Conservation (phyloP, 2,113 vertebrate species). For the Riparia riparia region DNA sequence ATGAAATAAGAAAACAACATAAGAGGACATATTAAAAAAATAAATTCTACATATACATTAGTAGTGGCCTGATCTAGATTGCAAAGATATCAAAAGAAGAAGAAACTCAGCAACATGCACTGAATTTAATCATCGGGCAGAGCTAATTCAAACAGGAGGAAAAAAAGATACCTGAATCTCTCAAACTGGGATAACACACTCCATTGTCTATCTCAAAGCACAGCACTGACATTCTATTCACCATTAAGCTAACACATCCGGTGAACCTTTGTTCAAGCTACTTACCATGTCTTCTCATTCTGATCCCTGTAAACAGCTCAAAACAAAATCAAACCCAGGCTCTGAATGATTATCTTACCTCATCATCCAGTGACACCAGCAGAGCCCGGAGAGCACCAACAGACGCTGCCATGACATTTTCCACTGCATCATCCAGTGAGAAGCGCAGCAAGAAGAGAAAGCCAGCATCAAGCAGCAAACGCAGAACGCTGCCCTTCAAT, state of each 20-base stretch:
- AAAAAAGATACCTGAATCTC: background rate
- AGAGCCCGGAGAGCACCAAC: constrained; percentile 84
- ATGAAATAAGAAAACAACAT: background rate
- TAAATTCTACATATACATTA: background rate
- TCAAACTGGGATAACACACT: background rate
- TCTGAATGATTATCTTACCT: constrained; percentile 75
- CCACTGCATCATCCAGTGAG: constrained; percentile 88
- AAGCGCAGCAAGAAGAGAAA: constrained; percentile 94
- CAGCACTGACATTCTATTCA: background rate
- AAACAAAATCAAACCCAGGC: background rate
- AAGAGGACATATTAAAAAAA: background rate
- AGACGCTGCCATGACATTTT: constrained; percentile 87
- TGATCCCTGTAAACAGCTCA: background rate
- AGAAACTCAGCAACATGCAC: background rate
- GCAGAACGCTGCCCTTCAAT: constrained; percentile 83
- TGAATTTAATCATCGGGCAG: background rate
- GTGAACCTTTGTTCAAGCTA: background rate
- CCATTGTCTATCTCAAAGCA: background rate
- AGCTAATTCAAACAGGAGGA: background rate
- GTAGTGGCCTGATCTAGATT: background rate
- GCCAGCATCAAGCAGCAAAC: constrained; percentile 91
- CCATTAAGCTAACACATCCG: background rate
- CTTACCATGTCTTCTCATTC: background rate
- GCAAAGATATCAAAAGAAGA: background rate
- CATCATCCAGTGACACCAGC: constrained; percentile 87